Percentiles rank a stretch among this genome's conserved stretches.
Conservation (phyloP, 2,888 invertebrate species). For the Petrolisthes manimaculis region DNA sequence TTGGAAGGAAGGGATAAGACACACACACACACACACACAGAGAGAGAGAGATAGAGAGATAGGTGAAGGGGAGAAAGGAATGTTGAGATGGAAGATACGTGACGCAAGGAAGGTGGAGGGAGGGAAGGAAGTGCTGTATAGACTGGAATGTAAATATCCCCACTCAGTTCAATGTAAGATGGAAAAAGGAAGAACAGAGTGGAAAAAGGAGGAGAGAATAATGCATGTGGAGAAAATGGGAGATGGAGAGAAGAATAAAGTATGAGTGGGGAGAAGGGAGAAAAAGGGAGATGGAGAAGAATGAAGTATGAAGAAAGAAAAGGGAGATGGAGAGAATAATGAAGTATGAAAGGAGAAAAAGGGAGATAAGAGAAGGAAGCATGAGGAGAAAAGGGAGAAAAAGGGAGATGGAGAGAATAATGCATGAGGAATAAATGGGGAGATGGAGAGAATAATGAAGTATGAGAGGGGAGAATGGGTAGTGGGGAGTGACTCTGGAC, state of each 20-base stretch:
- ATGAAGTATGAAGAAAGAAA: neutral
- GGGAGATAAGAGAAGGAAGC: neutral
- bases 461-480: slow-evolving; percentile 67
- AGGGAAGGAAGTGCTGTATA: neutral
- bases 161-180: neutral
- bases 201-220: neutral
- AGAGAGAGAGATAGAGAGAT: too few species aligned
- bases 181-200: neutral
- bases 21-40: too few species aligned
- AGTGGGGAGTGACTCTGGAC: slow-evolving; percentile 67
- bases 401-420: neutral
- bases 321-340: neutral
- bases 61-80: too few species aligned
- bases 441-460: neutral
- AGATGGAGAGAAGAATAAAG: neutral
- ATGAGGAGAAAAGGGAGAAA: neutral
- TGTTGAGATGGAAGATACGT: neutral
- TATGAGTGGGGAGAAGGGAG: neutral
- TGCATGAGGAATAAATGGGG: neutral
- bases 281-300: slow-evolving; percentile 8
- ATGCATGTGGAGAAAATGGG: neutral
- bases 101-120: neutral
- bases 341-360: neutral
- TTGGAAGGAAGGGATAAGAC: too few species aligned
- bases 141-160: neutral